phyloP scores from a whole-genome alignment of 2,797 vertebrate species.

The Tamandua tetradactyla region DNA sequence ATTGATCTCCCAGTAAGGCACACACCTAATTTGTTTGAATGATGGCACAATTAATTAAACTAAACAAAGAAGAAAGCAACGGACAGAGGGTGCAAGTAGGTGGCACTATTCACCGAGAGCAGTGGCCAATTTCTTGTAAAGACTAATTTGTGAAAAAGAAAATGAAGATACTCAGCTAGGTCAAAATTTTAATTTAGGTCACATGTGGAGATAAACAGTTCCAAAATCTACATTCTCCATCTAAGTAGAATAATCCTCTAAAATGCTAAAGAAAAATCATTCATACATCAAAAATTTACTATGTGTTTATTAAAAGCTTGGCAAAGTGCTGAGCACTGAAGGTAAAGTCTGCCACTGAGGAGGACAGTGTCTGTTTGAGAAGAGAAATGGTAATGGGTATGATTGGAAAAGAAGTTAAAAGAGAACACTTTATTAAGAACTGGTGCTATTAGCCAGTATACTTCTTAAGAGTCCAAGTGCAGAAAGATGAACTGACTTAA shows the following conservation, averaged over 20 bases:
- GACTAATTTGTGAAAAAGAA: not conserved
- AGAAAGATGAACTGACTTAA: not conserved
- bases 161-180: not conserved
- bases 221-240: not conserved
- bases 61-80: not conserved
- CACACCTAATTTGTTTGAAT: slow-evolving; percentile 30
- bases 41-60: slow-evolving; percentile 48
- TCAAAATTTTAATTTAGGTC: slow-evolving; percentile 32
- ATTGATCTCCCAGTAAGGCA: slow-evolving; percentile 53
- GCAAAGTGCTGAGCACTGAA: not conserved
- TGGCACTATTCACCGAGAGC: not conserved
- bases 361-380: not conserved
- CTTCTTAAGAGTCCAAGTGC: not conserved
- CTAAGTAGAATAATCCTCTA: not conserved
- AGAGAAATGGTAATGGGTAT: not conserved
- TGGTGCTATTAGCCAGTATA: not conserved
- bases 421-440: not conserved
- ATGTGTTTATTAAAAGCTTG: not conserved
- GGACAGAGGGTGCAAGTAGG: not conserved
- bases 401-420: not conserved
- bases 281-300: not conserved
- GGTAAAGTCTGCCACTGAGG: not conserved
- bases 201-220: not conserved
- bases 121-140: not conserved
- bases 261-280: slow-evolving; percentile 7